Base-by-base conservation (phyloP, 2,113 vertebrate species). In the Dolichotis patagonum region DNA sequence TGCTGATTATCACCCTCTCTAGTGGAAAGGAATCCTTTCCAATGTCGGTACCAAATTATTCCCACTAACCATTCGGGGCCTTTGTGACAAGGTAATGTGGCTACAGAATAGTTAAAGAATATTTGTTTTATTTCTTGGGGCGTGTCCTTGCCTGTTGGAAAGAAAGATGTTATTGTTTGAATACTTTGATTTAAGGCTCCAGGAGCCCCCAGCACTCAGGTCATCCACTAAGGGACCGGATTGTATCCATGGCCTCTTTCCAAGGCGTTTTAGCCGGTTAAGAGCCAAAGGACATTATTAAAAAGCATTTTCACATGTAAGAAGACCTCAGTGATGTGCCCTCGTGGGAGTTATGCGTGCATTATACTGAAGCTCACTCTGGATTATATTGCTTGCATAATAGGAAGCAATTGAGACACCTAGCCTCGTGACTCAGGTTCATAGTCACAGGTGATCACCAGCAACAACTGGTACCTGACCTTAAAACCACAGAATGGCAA, bases 271-370 rank as follows among this genome's bases (percentile, higher is more conserved):
- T 38, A 89, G 90, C 69, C 46, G 38, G 43, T 46, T 91, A 85
- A 78, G 94, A 90, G 63, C 81, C 96, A 82, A 95, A 85, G 83
- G 35, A 90, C 89, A 88, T 93, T 89, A 98, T 97, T 95, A 96
- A 95, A 97, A 91, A 96, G 75, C 91, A 96, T 91, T 96, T 97
- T 92, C 69, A 93, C 58, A 19, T 63, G 10, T 82, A 85, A 77
- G 84, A 85, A 88, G 71, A 80, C 62, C 67, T 91, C 69, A 38
- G n/a, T 38, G 38, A 86, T 80, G 13, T 28, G 82, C 56, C 58
- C 83, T 93, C 19, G 3, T 49, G 84, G 87, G 69, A 85, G 87
- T 85, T 91, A 82, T 10, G 14, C 60, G n/a, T 62, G 52, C 41
- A 67, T 80, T 54, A 56, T 14, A 38, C 30, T 28, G n/a, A 87